Percentiles rank a stretch among this genome's conserved stretches.
These are phyloP conservation scores for Polymixis flavicincta DNA, from an alignment of 2,888 invertebrate species.

Conservation along the genomic window DNA sequence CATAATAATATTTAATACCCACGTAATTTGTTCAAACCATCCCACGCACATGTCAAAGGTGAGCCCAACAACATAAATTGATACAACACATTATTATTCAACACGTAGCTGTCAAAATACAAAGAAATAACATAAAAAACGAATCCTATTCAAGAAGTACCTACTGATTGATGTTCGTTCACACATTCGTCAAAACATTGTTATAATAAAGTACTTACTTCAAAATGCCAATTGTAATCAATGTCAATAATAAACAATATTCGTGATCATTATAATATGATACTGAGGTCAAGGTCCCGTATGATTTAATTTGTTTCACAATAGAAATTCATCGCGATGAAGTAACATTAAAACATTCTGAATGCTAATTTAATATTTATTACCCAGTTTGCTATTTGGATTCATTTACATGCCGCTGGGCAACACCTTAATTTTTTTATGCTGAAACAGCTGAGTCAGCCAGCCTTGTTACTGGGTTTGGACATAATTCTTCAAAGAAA, in stretches of 20 bases:
- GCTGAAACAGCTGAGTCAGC: not conserved
- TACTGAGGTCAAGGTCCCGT: slow-evolving; percentile 34
- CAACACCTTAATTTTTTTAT: slow-evolving; percentile 2
- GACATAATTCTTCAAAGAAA: not conserved
- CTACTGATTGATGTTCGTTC: slow-evolving; percentile 43
- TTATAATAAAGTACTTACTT: slow-evolving; percentile 34
- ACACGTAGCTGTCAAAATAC: slow-evolving; percentile 43
- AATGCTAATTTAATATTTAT: slow-evolving; percentile 43
- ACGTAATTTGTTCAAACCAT: slow-evolving; percentile 7
- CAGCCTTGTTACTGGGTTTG: not conserved
- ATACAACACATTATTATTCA: slow-evolving; percentile 43
- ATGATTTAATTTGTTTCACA: slow-evolving; percentile 38
- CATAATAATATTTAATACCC: not conserved
- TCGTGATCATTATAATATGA: slow-evolving; percentile 1
- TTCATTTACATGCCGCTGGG: slow-evolving; percentile 7
- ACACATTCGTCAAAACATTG: slow-evolving; percentile 44
- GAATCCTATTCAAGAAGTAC: slow-evolving; percentile 25
- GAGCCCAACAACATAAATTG: slow-evolving; percentile 32
- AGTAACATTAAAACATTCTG: slow-evolving; percentile 31
- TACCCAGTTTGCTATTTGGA: slow-evolving; percentile 12
- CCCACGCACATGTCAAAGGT: slow-evolving; percentile 47
- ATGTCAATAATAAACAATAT: slow-evolving; percentile 36
- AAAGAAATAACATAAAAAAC: slow-evolving; percentile 27
- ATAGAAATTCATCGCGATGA: slow-evolving; percentile 39
- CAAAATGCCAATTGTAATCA: slow-evolving; percentile 70